These are phyloP conservation scores for Drosophila testacea DNA, from an alignment of 2,888 invertebrate species.

Conservation along the genomic window DNA sequence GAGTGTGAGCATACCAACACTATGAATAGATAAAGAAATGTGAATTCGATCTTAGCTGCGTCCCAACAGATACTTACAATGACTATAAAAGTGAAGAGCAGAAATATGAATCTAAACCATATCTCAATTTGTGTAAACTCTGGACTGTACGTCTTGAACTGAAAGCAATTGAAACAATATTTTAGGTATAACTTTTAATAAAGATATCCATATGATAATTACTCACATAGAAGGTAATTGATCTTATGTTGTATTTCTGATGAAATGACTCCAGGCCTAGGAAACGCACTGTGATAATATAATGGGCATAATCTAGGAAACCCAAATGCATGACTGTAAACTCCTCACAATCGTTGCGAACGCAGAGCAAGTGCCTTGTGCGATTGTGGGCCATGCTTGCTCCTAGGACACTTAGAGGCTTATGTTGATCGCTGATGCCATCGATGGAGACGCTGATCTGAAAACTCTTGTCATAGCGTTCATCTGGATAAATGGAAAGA, in stretches of 20 bases:
- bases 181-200: neutral
- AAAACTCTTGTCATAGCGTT: constrained; percentile 95
- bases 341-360: constrained; percentile 93
- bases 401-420: constrained; percentile 88
- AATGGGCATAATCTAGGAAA: constrained; percentile 94
- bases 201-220: neutral
- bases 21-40: constrained; percentile 84
- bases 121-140: constrained; percentile 98
- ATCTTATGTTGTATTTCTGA: constrained; percentile 92
- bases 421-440: constrained; percentile 91
- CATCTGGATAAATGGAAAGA: constrained; percentile 87
- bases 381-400: constrained; percentile 90
- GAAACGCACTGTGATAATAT: constrained; percentile 93
- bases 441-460: constrained; percentile 93
- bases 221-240: constrained; percentile 94
- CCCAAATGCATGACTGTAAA: constrained; percentile 95
- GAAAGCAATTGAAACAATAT: constrained; percentile 54
- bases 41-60: neutral
- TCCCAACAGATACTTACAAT: constrained; percentile 88
- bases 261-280: constrained; percentile 94
- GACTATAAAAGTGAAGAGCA: constrained; percentile 93
- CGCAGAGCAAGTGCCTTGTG: constrained; percentile 93
- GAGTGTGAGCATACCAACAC: constrained; percentile 97
- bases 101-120: constrained; percentile 97
- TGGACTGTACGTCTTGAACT: constrained; percentile 98